Evolutionary conservation across 2,113 vertebrate genomes (phyloP).

Genomic region (Crotalus tigris): DNA sequence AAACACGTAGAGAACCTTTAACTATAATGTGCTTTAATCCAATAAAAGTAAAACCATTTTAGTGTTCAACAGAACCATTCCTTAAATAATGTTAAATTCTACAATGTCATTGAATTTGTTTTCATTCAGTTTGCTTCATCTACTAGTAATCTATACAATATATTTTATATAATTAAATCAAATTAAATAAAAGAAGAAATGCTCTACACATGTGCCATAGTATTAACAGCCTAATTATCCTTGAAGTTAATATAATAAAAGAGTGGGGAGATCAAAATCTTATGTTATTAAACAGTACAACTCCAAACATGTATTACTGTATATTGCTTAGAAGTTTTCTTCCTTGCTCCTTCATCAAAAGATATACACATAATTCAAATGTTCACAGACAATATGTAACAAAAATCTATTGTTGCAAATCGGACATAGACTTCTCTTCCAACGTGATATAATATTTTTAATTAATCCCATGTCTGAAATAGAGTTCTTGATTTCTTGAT

Average conservation of each 20-base stretch:
- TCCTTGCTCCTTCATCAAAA: not conserved
- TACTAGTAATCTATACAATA: not conserved
- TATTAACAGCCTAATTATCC: not conserved
- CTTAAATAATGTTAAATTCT: not conserved
- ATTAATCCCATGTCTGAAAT: not conserved
- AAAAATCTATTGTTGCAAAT: not conserved
- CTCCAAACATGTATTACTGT: not conserved
- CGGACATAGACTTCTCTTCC: not conserved
- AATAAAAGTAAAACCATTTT: not conserved
- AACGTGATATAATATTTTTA: not conserved
- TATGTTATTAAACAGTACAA: not conserved
- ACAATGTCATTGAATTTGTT: not conserved
- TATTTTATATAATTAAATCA: not conserved
- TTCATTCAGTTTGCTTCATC: not conserved
- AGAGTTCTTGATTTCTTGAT: not conserved
- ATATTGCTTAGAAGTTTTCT: not conserved
- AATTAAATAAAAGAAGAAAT: not conserved
- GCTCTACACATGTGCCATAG: not conserved
- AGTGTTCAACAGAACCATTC: not conserved
- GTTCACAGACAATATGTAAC: not conserved
- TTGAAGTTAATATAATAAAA: not conserved
- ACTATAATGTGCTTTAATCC: not conserved
- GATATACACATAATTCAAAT: not conserved
- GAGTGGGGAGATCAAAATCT: not conserved
- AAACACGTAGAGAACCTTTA: not conserved